Conservation (phyloP, 2,113 vertebrate species). For the Panurus biarmicus region DNA sequence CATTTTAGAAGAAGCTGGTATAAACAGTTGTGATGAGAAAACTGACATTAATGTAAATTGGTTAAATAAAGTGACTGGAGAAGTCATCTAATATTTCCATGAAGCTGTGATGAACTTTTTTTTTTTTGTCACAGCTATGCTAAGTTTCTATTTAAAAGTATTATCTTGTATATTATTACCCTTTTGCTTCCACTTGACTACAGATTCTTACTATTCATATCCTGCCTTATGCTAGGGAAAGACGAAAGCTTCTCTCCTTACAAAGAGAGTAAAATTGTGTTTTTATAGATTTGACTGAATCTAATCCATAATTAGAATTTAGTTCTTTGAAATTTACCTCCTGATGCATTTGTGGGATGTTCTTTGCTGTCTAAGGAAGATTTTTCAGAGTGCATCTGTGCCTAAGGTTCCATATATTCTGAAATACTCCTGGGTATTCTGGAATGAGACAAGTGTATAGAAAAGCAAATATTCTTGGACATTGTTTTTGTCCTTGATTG, state of each 20-base stretch:
- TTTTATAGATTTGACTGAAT: background rate
- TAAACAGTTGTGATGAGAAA: background rate
- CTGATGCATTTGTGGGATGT: background rate
- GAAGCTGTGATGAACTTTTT: background rate
- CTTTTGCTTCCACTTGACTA: background rate
- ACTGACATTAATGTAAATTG: background rate
- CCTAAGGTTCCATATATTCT: background rate
- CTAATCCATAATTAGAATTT: background rate
- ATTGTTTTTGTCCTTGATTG: no score
- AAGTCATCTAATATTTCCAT: background rate
- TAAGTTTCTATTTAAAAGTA: background rate
- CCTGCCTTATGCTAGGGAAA: background rate
- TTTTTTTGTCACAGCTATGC: background rate
- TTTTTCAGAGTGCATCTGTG: background rate
- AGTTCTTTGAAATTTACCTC: background rate
- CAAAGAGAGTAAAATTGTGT: background rate
- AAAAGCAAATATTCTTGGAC: background rate
- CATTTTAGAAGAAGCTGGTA: background rate
- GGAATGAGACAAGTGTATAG: background rate
- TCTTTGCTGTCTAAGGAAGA: background rate
- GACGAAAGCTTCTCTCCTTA: background rate
- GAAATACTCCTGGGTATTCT: background rate
- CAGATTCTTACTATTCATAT: background rate
- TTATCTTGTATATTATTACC: background rate
- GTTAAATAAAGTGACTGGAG: background rate